phyloP scores from a whole-genome alignment of 2,888 invertebrate species.

The Drosophila kuntzei region DNA sequence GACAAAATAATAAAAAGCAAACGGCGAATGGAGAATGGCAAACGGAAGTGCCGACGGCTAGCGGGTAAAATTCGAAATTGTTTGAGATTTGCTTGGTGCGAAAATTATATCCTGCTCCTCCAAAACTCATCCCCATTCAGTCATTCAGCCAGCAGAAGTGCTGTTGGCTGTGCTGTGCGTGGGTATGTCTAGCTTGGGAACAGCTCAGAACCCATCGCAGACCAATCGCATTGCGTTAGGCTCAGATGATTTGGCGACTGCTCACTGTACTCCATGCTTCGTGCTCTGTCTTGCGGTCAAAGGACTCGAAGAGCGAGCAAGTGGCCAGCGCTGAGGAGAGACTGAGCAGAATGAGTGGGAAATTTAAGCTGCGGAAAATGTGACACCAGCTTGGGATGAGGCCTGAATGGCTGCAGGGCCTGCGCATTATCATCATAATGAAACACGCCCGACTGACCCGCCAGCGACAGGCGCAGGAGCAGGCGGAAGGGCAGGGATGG shows the following conservation, averaged over 20 bases:
- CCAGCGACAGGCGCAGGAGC: neutral
- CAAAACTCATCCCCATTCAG: neutral
- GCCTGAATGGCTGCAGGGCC: slow-evolving; percentile 65
- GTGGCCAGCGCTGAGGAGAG: slow-evolving; percentile 41
- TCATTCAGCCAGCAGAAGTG: neutral
- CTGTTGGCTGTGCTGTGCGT: neutral
- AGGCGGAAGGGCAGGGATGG: neutral
- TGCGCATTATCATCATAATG: slow-evolving; percentile 78
- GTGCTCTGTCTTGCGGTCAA: slow-evolving; percentile 13
- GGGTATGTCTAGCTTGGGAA: neutral
- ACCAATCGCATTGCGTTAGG: slow-evolving; percentile 71
- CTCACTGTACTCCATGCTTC: neutral
- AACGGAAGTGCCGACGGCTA: slow-evolving; percentile 68
- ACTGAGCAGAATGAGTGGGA: slow-evolving; percentile 38
- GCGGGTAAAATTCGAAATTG: slow-evolving; percentile 65
- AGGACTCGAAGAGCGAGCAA: slow-evolving; percentile 29
- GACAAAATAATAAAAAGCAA: slow-evolving; percentile 58
- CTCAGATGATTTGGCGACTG: slow-evolving; percentile 39
- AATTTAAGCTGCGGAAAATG: slow-evolving; percentile 83
- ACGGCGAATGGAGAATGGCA: slow-evolving; percentile 27
- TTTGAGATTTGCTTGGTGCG: slow-evolving; percentile 74
- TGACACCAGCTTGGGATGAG: slow-evolving; percentile 76
- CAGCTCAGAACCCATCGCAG: slow-evolving; percentile 8
- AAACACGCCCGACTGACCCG: slow-evolving; percentile 54
- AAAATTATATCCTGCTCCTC: slow-evolving; percentile 68